These are phyloP conservation scores for Urocitellus parryii DNA, from an alignment of 2,113 vertebrate genomes.

Conservation along the genomic window DNA sequence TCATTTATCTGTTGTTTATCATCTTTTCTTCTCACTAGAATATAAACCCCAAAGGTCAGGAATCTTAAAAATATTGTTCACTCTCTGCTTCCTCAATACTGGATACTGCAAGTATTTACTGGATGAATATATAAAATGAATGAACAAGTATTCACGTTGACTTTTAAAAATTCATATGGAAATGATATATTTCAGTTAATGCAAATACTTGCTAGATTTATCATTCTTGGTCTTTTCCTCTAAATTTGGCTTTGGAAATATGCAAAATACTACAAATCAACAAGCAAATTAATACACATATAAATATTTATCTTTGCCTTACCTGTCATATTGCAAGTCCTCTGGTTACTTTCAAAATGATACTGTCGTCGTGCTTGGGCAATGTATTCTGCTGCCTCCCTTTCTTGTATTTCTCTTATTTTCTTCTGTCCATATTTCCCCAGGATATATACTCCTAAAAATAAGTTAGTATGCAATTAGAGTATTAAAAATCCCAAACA, in stretches of 20 bases:
- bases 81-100: background rate
- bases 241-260: background rate
- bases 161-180: constrained; percentile 30
- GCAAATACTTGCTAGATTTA: background rate
- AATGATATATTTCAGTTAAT: constrained; percentile 2
- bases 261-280: background rate
- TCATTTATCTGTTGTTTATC: background rate
- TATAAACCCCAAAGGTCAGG: background rate
- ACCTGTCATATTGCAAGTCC: constrained; percentile 99
- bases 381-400: constrained; percentile 96
- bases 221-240: constrained; percentile 13
- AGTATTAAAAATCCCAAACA: constrained; percentile 20
- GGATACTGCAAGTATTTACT: background rate
- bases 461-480: constrained; percentile 52
- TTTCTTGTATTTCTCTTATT: constrained; percentile 95
- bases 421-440: constrained; percentile 97
- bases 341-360: constrained; percentile 99
- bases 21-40: background rate
- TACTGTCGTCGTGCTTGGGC: constrained; percentile 95
- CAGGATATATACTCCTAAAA: constrained; percentile 94
- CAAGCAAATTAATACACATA: background rate
- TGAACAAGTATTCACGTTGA: background rate
- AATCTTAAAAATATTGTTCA: background rate
- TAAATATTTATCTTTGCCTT: constrained; percentile 66
- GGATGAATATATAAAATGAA: constrained; percentile 44